Base-by-base conservation (phyloP, 2,113 vertebrate species). In the Actinemys pallida region DNA sequence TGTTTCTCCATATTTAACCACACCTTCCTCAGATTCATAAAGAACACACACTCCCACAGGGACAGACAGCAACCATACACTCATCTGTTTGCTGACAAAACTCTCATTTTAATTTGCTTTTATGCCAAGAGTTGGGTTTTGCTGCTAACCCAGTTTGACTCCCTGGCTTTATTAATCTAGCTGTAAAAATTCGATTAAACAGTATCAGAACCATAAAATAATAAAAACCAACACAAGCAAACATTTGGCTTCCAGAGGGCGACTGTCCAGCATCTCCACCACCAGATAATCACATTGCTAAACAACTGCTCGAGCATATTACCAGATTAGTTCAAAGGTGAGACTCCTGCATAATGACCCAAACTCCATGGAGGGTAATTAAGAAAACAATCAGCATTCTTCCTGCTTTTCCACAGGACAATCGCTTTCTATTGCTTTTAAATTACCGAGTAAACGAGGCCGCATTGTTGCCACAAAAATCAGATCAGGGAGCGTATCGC, bases 271-370 rank as follows among this genome's bases (percentile, higher is more conserved):
- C 24, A 20, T 24, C 81, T 52, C 24, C 7, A 50, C 56, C 88
- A 42, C 24, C 81, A 29, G 20, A 0, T 6, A 35, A 83, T 1
- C 1, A 0, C 82, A 56, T n/a, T 76, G 57, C n/a, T 8, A 2
- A 0, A 17, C 52, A 1, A 8, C 29, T 27, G 5, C 5, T 4
- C 0, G 0, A 45, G 5, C 25, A 4, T 27, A 0, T 0, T 24
- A 39, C 24, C 5, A 8, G 39, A 27, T 29, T 12, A 54, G 53
- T 47, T n/a, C 42, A 22, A n/a, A 35, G 10, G 17, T 50, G 10
- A 52, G 29, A 50, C 31, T 81, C 27, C 27, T 35, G 56, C 42
- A 6, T 31, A 47, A 47, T 10, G 10, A 25, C 19, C 57, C 76
- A 27, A 52, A 62, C 31, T 19, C 45, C 25, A 50, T 2, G 16